Evolutionary conservation across 23 tunicate genomes (phyloP), one percentile per base, ranked within the genome.

Genomic region (Pegea sp.): DNA sequence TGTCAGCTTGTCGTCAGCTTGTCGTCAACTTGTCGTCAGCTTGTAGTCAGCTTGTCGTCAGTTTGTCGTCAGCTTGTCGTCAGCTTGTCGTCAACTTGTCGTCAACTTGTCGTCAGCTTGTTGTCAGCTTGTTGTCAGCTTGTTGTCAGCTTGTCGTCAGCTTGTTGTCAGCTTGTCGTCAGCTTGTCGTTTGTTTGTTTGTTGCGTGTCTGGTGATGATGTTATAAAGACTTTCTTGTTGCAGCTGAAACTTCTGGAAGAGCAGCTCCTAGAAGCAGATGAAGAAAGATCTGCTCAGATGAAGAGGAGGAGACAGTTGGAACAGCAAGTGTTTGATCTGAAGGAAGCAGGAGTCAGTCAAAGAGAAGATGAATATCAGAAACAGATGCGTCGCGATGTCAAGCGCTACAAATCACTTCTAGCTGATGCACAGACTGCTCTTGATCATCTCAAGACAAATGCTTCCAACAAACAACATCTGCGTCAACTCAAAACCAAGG

Each of bases 351-450:
- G 28, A 29, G 24, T 34, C 24, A 33, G 28, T 6, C 60, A 61
- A 20, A 57, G 48, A 49, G 65, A 72, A 21, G 65, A 49, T 13
- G 70, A 64, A 25, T 28, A 49, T 59, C 65, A 72, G 27, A 57
- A 27, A 42, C 48, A 76, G 52, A 26, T 72, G 29, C 31, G 93
- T 1, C 46, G 58, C 48, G 77, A 70, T 59, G 34, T 76, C 59
- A 75, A 88, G 57, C 78, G 96, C 49, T 88, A 88, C 69, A 76
- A 76, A 57, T 79, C 89, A 3, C 64, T 88, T 5, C 70, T 88
- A 23, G 69, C 64, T 55, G 97, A 88, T 71, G 89, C 97, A 23
- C 97, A 88, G 58, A 64, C 78, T 38, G 59, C 69, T 74, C 70
- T 88, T 32, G 97, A 88, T 26, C 88, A 75, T 70, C 33, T 88